Base-by-base conservation (phyloP, 1,140 invertebrate species). In the Tribolium castaneum region DNA sequence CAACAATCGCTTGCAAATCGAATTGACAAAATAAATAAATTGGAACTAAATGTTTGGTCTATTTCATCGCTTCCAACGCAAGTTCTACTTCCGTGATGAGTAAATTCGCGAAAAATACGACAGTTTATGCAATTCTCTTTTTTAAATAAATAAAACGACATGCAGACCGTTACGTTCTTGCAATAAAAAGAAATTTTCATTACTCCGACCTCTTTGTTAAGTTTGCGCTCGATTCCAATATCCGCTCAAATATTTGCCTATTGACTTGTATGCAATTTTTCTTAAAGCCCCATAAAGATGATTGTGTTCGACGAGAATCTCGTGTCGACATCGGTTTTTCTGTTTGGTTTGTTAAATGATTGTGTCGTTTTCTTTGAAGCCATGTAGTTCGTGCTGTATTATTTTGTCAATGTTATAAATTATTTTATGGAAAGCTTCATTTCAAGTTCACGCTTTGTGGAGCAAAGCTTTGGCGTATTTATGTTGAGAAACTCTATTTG, bases 381-480 rank as follows among this genome's bases (percentile, higher is more conserved):
- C 45, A 14, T 35, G 30, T 66, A 9, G 3, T 54, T 62, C 19
- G 16, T 4, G 52, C 22, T 22, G 59, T 66, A 35, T 34, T 35
- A 35, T 66, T 66, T 66, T 45, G 59, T 13, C 30, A 66, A 14
- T 66, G 59, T 35, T 30, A n/a, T n/a, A 59, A 66, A 66, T 66
- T 35, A 35, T 66, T 66, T 35, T 13, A 66, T 35, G 59, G 34
- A 66, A 66, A 25, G n/a, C 19, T 66, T 66, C 30, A 66, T 19
- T 30, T 54, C 52, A 16, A 54, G 19, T 59, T 59, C 19, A 22
- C 54, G n/a, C 30, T 66, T 66, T 35, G 59, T 35, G 35, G 35
- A 66, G 59, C 59, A 66, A 66, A 66, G 59, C 59, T 66, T 66
- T 66, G 30, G 14, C 4, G 59, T 66, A 66, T 66, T 66, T 66